Evolutionary conservation across 2,797 vertebrate genomes (phyloP).

Genomic region (Tauraco hartlaubi): DNA sequence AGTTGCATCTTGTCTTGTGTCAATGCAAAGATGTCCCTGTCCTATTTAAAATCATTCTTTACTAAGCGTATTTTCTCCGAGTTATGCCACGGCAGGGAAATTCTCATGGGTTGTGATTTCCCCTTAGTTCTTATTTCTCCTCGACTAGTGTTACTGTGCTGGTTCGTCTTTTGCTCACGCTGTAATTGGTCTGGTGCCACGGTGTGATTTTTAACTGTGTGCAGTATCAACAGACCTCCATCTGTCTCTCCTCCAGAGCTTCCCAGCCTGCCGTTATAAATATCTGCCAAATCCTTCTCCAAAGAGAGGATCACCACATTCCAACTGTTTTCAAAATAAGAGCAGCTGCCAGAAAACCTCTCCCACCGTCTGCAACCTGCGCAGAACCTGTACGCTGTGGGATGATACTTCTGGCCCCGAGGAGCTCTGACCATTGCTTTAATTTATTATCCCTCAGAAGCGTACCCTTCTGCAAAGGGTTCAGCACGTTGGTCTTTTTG

Average conservation of each 20-base stretch:
- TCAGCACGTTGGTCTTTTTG: neutral
- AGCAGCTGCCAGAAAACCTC: neutral
- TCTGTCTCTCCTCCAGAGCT: slow-evolving; percentile 67
- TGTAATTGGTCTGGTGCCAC: slow-evolving; percentile 59
- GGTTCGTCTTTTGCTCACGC: slow-evolving; percentile 33
- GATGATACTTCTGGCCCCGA: neutral
- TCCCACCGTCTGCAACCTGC: neutral
- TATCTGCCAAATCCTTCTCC: slow-evolving; percentile 66
- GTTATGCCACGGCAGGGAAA: neutral
- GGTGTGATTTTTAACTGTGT: slow-evolving; percentile 62
- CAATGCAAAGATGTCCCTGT: neutral
- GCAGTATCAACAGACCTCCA: slow-evolving; percentile 61
- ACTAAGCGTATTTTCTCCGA: neutral
- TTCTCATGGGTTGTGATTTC: slow-evolving; percentile 20
- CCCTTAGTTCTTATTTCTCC: neutral
- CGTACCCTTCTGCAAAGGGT: neutral
- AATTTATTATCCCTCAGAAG: neutral
- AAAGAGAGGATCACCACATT: slow-evolving; percentile 62
- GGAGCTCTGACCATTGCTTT: neutral
- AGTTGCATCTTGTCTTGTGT: neutral
- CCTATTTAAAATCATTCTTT: neutral
- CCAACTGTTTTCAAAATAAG: slow-evolving; percentile 71
- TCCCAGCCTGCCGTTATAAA: slow-evolving; percentile 24
- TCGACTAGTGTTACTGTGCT: neutral
- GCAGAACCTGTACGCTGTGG: neutral